phyloP scores from a whole-genome alignment of 2,113 vertebrate genomes.

The Sinocyclocheilus anshuiensis region DNA sequence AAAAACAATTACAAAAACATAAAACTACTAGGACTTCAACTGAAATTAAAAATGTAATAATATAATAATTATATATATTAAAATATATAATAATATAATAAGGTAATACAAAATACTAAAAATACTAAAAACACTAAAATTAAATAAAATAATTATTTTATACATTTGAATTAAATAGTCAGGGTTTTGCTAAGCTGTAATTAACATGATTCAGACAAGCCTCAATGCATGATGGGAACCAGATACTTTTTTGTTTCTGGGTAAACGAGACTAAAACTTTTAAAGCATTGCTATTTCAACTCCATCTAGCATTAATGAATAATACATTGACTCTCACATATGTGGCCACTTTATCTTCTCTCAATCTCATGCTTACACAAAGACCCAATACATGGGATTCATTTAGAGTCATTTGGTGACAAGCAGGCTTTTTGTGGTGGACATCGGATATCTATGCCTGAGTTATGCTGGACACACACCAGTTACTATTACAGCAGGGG shows the following conservation, averaged over 20 bases:
- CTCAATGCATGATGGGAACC: too few relatives aligned
- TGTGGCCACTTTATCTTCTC: background rate
- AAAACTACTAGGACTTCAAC: background rate
- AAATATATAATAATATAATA: background rate
- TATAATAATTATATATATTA: too few relatives aligned
- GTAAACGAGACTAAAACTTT: background rate
- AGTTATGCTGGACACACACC: background rate
- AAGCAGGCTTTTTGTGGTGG: background rate
- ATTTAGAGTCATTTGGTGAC: background rate
- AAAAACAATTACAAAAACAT: too few relatives aligned
- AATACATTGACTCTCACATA: background rate
- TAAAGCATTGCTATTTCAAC: background rate
- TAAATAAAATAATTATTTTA: too few relatives aligned
- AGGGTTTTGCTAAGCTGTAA: background rate
- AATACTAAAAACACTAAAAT: background rate
- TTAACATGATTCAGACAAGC: background rate
- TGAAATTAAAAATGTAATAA: background rate
- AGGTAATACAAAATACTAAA: background rate
- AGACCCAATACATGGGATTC: background rate
- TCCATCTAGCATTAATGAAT: background rate
- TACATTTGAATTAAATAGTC: too few relatives aligned
- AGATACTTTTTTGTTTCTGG: background rate
- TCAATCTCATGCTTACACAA: conserved; percentile 6
- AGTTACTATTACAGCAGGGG: background rate
- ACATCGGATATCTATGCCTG: background rate